Evolutionary conservation across 2,113 vertebrate genomes (phyloP), one percentile per base, ranked within the genome.

Genomic region (Misgurnus anguillicaudatus): DNA sequence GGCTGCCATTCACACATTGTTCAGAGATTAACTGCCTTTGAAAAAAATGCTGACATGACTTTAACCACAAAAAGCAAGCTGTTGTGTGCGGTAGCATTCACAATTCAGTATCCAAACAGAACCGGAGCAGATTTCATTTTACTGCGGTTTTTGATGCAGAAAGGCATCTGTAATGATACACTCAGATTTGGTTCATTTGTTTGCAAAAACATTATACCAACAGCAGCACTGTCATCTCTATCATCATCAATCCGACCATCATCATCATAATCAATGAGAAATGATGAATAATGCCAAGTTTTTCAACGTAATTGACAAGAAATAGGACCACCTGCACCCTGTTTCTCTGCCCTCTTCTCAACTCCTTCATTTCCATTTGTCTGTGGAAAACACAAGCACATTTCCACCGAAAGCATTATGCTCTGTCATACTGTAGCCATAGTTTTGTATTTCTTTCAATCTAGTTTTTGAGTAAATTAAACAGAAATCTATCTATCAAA

Each of bases 21-120:
- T 60, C 64, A 55, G 80, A 72, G 80, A 82, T 85, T 85, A 82
- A 82, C 80, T 77, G 77, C 67, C 60, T 76, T 76, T 82, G 71
- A 62, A 76, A 81, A 70, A 82, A 81, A 72, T 72, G 83, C 83
- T 82, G 83, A 85, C 83, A 67, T 39, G 60, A 75, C 71, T 79
- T 79, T 79, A 58, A 82, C 45, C 72, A 67, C 77, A 82, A 80
- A 79, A 80, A 73, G 67, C 67, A n/a, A 19, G 38, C 55, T 69
- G 75, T 74, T 83, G 51, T 83, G 69, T 55, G 41, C 73, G 64
- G 51, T 71, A 77, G 51, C 72, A 68, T 75, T 85, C 60, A 71
- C 39, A 14, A 9, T 65, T 81, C 75, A 77, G 21, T 21, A 60
- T 41, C 77, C 7, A 61, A 79, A 67, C 65, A 69, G 77, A 75